These are phyloP conservation scores for Cheilosia urbana DNA, from an alignment of 2,888 invertebrate species.

Conservation along the genomic window DNA sequence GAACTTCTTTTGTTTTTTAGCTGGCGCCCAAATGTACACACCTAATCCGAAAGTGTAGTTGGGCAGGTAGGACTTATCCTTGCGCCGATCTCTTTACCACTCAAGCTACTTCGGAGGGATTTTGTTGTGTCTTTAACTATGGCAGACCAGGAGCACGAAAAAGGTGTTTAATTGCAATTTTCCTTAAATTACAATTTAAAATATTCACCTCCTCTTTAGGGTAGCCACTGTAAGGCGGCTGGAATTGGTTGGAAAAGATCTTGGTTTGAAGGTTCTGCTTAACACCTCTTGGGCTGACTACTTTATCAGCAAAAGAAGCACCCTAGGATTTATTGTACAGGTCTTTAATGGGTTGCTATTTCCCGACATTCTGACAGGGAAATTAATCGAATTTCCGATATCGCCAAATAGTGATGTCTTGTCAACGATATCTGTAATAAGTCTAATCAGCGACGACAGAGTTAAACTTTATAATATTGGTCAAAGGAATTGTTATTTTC, in stretches of 20 bases:
- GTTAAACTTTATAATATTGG: conserved; percentile 70
- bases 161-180: conserved; percentile 15
- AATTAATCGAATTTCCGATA: conserved; percentile 75
- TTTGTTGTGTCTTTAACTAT: conserved; percentile 79
- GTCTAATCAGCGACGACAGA: conserved; percentile 74
- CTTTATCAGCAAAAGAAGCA: conserved; percentile 75
- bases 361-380: conserved; percentile 75
- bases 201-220: conserved; percentile 1
- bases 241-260: conserved; percentile 54
- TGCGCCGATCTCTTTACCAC: conserved; percentile 78
- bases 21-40: conserved; percentile 79
- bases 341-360: conserved; percentile 77
- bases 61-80: conserved; percentile 68
- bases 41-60: conserved; percentile 77
- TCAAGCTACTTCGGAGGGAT: conserved; percentile 75
- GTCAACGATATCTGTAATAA: conserved; percentile 72
- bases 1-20: conserved; percentile 3
- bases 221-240: conserved; percentile 39
- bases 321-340: conserved; percentile 77
- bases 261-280: conserved; percentile 77
- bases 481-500: conserved; percentile 79
- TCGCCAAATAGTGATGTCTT: conserved; percentile 74
- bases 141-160: conserved; percentile 32
- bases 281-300: conserved; percentile 78
- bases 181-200: background rate